These are phyloP conservation scores for Eublepharis macularius DNA, from an alignment of 2,113 vertebrate genomes.

Conservation along the genomic window DNA sequence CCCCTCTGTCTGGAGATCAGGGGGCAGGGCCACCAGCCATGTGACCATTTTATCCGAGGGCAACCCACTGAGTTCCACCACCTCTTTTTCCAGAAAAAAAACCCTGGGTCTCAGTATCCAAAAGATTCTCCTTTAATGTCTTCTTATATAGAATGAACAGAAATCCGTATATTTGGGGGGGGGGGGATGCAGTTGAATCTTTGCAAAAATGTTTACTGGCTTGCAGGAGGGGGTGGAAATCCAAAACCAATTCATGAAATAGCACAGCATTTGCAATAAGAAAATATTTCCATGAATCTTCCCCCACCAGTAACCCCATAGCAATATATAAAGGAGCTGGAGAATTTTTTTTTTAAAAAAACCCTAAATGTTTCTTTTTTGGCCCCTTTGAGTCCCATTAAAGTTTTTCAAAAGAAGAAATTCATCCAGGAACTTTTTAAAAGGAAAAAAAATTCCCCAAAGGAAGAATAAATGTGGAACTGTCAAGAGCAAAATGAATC, in stretches of 20 bases:
- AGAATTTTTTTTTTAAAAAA: no score
- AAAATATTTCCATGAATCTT: slow-evolving; percentile 21
- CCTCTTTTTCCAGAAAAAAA: no score
- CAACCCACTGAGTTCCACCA: no score
- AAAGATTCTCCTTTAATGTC: background rate
- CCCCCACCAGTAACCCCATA: background rate
- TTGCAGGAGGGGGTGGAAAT: background rate
- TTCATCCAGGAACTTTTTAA: slow-evolving; percentile 3
- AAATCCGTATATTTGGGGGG: background rate
- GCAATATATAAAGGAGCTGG: slow-evolving; percentile 3
- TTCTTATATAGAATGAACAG: background rate
- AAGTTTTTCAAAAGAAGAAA: slow-evolving; percentile 34
- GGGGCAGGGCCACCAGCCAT: no score
- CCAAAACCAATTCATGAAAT: slow-evolving; percentile 2
- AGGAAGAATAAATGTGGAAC: background rate
- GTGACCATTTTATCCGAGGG: no score
- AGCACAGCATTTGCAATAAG: background rate
- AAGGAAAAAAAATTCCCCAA: slow-evolving; percentile 26
- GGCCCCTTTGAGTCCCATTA: background rate
- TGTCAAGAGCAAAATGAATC: slow-evolving; percentile 2
- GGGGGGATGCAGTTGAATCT: background rate
- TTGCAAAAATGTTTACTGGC: background rate
- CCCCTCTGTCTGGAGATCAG: no score
- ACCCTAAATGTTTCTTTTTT: background rate
- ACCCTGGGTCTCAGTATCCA: no score